phyloP scores from a whole-genome alignment of 2,113 vertebrate genomes.

The Indri indri region DNA sequence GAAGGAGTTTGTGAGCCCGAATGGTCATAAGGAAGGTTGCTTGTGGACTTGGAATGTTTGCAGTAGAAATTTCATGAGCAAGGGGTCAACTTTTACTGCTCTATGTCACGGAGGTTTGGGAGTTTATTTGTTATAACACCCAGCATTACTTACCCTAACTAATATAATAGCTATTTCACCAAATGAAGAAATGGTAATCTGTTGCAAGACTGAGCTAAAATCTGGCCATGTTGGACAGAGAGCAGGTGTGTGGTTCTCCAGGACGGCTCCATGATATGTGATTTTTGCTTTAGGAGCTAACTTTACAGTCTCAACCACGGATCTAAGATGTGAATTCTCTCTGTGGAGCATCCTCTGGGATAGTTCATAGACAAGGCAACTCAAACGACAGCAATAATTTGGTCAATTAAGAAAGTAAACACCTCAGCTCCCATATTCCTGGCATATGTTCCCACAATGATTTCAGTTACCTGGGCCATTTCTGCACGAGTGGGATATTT shows the following conservation, averaged over 20 bases:
- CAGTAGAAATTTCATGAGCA: neutral
- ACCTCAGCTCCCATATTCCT: neutral
- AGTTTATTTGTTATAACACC: neutral
- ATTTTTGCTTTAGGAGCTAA: neutral
- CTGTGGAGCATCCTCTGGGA: neutral
- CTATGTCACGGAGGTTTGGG: neutral
- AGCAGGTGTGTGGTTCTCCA: neutral
- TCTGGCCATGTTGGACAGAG: neutral
- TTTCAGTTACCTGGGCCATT: too few relatives aligned
- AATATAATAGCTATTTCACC: neutral
- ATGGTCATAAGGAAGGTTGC: neutral
- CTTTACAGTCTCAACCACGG: neutral
- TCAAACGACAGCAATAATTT: neutral
- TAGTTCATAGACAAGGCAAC: neutral
- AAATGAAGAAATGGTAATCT: neutral
- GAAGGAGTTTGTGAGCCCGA: neutral
- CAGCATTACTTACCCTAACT: neutral
- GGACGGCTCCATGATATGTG: fast-evolving
- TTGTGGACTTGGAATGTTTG: neutral
- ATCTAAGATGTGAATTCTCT: neutral
- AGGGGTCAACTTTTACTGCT: neutral
- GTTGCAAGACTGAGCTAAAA: neutral
- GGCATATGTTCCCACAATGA: neutral
- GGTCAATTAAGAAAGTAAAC: neutral
- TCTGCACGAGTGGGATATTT: neutral